These are phyloP conservation scores for Spea hammondii DNA, from an alignment of 2,797 vertebrate species.

Conservation along the genomic window DNA sequence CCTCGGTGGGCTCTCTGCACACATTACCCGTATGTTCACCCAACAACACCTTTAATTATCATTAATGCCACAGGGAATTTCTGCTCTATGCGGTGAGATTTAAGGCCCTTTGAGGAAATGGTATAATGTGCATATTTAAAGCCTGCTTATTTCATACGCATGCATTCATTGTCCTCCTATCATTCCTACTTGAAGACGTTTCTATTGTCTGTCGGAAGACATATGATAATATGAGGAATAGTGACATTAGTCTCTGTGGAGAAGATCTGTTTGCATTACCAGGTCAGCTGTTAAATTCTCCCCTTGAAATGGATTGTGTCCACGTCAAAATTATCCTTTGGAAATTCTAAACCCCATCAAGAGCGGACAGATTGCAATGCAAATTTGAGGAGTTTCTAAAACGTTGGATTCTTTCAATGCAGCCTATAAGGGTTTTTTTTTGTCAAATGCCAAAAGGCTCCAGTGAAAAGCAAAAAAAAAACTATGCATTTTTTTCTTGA, in stretches of 20 bases:
- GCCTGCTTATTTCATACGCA: conserved; percentile 24
- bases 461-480: too few species aligned
- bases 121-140: conserved; percentile 31
- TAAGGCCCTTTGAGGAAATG: not conserved
- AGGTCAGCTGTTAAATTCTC: conserved; percentile 41
- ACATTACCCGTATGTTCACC: too few species aligned
- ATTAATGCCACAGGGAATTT: not conserved
- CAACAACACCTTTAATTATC: not conserved
- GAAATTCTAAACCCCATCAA: conserved; percentile 19
- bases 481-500: too few species aligned
- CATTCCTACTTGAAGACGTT: conserved; percentile 10
- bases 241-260: conserved; percentile 9
- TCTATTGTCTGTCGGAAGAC: conserved; percentile 17
- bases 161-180: conserved; percentile 27
- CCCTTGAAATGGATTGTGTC: conserved; percentile 37
- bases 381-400: not conserved
- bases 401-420: not conserved
- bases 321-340: conserved; percentile 23
- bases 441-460: too few species aligned
- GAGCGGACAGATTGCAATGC: not conserved
- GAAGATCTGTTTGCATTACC: conserved; percentile 32
- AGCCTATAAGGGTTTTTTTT: not conserved
- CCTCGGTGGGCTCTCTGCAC: too few species aligned
- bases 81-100: not conserved
- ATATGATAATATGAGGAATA: not conserved